Base-by-base conservation (phyloP, 2,797 vertebrate species). In the Tachyglossus aculeatus region DNA sequence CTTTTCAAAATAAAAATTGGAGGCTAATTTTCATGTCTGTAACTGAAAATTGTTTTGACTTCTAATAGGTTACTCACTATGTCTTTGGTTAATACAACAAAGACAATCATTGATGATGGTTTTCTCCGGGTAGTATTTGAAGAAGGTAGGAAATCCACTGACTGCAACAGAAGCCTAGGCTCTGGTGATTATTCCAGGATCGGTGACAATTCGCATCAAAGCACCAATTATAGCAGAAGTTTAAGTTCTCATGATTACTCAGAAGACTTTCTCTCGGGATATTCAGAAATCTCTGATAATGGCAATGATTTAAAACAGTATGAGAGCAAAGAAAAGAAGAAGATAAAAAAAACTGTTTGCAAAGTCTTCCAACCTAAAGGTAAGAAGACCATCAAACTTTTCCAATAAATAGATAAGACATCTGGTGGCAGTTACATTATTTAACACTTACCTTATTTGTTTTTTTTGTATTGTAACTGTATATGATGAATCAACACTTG, bases 201-300 rank as follows among this genome's bases (percentile, higher is more conserved):
- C 21, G 39, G 52, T n/a, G 8, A 14, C 3, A 18, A 29, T 11
- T 76, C 54, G 2, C 50, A 27, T 5, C 27, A 39, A 68, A 71
- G 69, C 11, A 57, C 68, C 12, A 77, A 75, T 3, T 76, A 61
- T 19, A 83, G 74, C 60, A 14, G 25, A 3, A 77, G 75, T 0
- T 76, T 33, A 51, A 53, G 78, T 16, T 83, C 82, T 65, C 63
- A 22, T 1, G 77, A 81, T 33, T 82, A 79, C n/a, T 78, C 82
- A 0, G 74, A 88, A 57, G 78, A 66, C 45, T 90, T 86, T 36
- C 3, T 57, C 44, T 78, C 74, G 9, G 82, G 22, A 1, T 65
- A n/a, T 19, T 79, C 61, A 21, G 79, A 64, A 70, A 45, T 14
- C 5, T 14, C 36, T 7, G 16, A 11, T 51, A 50, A 9, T 11